Evolutionary conservation across 37 sponge, comb jelly and placozoan genomes (phyloP), one percentile per base, ranked within the genome.

Genomic region (Beroe ovata): DNA sequence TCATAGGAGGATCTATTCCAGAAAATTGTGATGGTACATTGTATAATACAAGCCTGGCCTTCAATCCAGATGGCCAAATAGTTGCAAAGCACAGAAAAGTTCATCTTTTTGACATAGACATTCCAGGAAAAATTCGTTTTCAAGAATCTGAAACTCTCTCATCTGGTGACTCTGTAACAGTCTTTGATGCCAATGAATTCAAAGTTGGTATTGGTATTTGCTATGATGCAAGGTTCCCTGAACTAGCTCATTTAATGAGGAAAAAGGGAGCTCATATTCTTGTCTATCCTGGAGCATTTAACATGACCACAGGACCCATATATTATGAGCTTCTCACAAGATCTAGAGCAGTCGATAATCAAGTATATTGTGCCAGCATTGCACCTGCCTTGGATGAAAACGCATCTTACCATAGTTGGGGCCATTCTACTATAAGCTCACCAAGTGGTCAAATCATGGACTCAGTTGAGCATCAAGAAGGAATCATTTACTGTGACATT

Each of bases 51-150:
- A 90, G 92, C 64, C 84, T 93, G 38, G 94, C 91, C 28, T 98
- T 94, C 90, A 72, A 72, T 22, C 96, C 95, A 20, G 39, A n/a
- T 36, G 99, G 99, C 20, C 64, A 92, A 18, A 47, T 94, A 90
- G 39, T 98, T 60, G 93, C 93, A 60, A 94, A 93, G 66, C 93
- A 93, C 88, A 90, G 96, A 64, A 98, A 98, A 91, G 93, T 96
- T 91, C 98, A 97, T 39, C 69, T 97, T 30, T 94, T 95, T 94
- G 99, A 98, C 77, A 94, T 98, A 61, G 95, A 98, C 88, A 90
- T 98, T 37, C 99, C 99, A 35, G 99, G 99, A 11, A 93, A 93
- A 90, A 94, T 95, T 26, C 84, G 29, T 8, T 95, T 95, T 90
- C 69, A 90, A 8, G 99, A 98, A 66, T 94, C 99, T 11, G 94